Evolutionary conservation across 2,888 invertebrate genomes (phyloP), one percentile per base, ranked within the genome.

Genomic region (Quadroppia sp.): DNA sequence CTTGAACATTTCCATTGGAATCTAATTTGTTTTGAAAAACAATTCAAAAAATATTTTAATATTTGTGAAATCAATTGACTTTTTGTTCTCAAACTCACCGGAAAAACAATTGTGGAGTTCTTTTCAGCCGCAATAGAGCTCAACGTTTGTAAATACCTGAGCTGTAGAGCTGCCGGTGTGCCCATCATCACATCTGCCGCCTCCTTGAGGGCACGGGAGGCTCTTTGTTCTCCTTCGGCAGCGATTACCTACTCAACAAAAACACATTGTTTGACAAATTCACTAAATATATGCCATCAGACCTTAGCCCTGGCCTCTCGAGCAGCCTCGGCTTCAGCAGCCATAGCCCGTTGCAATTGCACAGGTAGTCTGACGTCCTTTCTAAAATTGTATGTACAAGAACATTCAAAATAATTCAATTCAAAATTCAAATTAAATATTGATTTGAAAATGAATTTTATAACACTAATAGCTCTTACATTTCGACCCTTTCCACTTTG

Each of bases 211-310:
- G 84, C 83, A 11, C 81, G 78, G 1, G 95, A 93, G 1, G 97
- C 96, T 81, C 94, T 94, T 81, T 94, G 94, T 82, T 98, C 97
- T 36, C 97, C 97, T 82, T 96, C 95, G 2, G 96, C 96, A 0
- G 95, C 94, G 78, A 96, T 94, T 0, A 96, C 94, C 86, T n/a
- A n/a, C n/a, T n/a, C n/a, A n/a, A n/a, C n/a, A n/a, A n/a, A n/a
- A n/a, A n/a, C n/a, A n/a, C n/a, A n/a, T n/a, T n/a, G 50, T 50
- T 50, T 50, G n/a, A n/a, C n/a, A n/a, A n/a, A n/a, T n/a, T n/a
- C n/a, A n/a, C n/a, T n/a, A n/a, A n/a, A n/a, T n/a, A n/a, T n/a
- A n/a, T n/a, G n/a, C 13, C 20, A 59, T 17, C 11, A 59, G 7
- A 95, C 94, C 84, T 91, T 90, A 61, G 89, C 89, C 73, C 88